Evolutionary conservation across 2,113 vertebrate species (phyloP).

Genomic region (Brachyhypopomus occidentalis): DNA sequence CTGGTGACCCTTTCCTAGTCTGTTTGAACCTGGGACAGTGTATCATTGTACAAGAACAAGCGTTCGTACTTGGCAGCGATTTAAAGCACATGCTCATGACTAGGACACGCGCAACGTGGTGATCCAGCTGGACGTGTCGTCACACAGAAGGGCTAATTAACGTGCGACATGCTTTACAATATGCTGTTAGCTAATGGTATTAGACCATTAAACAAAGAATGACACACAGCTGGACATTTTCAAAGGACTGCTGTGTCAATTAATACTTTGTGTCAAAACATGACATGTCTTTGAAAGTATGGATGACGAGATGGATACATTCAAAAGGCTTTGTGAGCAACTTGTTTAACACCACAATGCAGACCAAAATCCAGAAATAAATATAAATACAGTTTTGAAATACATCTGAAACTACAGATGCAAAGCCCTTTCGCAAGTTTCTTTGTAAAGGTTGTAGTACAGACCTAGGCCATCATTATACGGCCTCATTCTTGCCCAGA

Average conservation of each 20-base stretch:
- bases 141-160: background rate
- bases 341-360: background rate
- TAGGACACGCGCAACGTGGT: background rate
- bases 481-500: background rate
- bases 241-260: background rate
- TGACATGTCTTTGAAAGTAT: background rate
- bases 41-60: background rate
- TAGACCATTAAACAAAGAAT: background rate
- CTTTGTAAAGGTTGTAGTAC: background rate
- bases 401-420: constrained; percentile 7
- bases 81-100: background rate
- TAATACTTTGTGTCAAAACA: background rate
- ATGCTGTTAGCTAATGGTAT: background rate
- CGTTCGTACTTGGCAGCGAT: background rate
- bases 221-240: background rate
- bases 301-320: background rate
- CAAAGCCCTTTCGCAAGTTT: background rate
- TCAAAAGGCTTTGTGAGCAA: constrained; percentile 1
- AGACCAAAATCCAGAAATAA: constrained; percentile 13
- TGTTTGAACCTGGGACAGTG: background rate
- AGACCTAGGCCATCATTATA: constrained; percentile 18
- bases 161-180: background rate
- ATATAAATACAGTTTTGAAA: constrained; percentile 37
- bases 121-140: background rate
- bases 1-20: background rate